Percentiles rank a stretch among this genome's conserved stretches.
Evolutionary conservation across 1,140 invertebrate genomes (phyloP).

Genomic region (Planococcus citri): DNA sequence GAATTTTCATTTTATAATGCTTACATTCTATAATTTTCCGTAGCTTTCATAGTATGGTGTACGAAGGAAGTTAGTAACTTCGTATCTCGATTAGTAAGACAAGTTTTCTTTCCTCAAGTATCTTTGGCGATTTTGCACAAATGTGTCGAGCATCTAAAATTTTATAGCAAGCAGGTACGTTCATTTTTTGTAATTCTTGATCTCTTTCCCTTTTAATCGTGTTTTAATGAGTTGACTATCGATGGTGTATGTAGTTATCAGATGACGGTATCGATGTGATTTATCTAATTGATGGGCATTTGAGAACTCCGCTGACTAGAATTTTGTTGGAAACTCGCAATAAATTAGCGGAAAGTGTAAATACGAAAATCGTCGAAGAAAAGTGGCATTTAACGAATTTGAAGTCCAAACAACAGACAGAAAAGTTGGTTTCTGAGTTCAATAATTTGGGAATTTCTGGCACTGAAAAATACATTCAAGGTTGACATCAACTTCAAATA

Average conservation of each 20-base stretch:
- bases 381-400: slow-evolving; percentile 57
- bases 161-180: slow-evolving; percentile 56
- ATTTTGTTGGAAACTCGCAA: slow-evolving; percentile 52
- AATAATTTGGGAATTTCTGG: slow-evolving; percentile 39
- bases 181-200: neutral
- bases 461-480: slow-evolving; percentile 41
- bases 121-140: slow-evolving; percentile 69
- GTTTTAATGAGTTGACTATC: no score
- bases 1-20: neutral
- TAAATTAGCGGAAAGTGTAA: slow-evolving; percentile 61
- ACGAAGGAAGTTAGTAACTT: slow-evolving; percentile 72
- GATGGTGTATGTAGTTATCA: slow-evolving; percentile 41
- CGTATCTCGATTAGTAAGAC: slow-evolving; percentile 67
- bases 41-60: slow-evolving; percentile 82
- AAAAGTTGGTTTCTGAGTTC: slow-evolving; percentile 45
- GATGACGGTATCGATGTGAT: slow-evolving; percentile 64
- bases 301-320: slow-evolving; percentile 50
- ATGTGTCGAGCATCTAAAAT: slow-evolving; percentile 64
- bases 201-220: neutral
- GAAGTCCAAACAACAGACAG: slow-evolving; percentile 40
- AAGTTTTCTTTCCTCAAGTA: slow-evolving; percentile 85
- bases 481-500: slow-evolving; percentile 35
- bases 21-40: slow-evolving; percentile 29
- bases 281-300: slow-evolving; percentile 68
- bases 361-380: slow-evolving; percentile 53